These are phyloP conservation scores for Venturia canescens DNA, from an alignment of 1,140 invertebrate species.

Conservation along the genomic window DNA sequence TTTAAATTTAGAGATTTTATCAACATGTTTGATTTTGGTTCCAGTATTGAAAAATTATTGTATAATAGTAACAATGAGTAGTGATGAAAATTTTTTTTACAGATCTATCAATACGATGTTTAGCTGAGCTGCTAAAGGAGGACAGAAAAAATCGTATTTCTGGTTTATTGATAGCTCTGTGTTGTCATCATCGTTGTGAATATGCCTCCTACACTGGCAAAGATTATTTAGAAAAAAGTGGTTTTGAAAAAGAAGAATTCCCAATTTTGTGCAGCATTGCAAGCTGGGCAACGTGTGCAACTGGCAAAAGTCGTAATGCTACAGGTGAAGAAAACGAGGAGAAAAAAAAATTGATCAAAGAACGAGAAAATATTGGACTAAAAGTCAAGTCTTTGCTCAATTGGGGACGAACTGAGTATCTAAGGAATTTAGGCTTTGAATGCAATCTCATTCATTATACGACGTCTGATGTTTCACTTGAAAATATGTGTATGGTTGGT, in stretches of 20 bases:
- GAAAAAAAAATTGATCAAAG: slow-evolving; percentile 58
- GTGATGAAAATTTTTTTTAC: slow-evolving; percentile 56
- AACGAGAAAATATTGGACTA: slow-evolving; percentile 82
- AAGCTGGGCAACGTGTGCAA: slow-evolving; percentile 91
- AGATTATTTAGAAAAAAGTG: slow-evolving; percentile 78
- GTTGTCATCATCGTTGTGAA: slow-evolving; percentile 91
- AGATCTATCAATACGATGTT: slow-evolving; percentile 86
- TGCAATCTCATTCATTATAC: slow-evolving; percentile 83
- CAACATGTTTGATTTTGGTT: slow-evolving; percentile 11
- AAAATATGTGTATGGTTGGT: slow-evolving; percentile 88
- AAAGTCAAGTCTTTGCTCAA: slow-evolving; percentile 87
- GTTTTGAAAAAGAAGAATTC: slow-evolving; percentile 83
- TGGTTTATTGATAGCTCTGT: slow-evolving; percentile 87
- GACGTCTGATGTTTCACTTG: slow-evolving; percentile 80
- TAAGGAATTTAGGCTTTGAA: slow-evolving; percentile 79
- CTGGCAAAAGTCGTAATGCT: slow-evolving; percentile 66
- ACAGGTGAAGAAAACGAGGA: slow-evolving; percentile 9
- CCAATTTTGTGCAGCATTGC: slow-evolving; percentile 86
- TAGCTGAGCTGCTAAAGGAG: slow-evolving; percentile 73
- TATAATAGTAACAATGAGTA: slow-evolving; percentile 12
- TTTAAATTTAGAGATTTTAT: too few species aligned
- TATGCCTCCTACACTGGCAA: slow-evolving; percentile 85
- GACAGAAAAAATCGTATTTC: slow-evolving; percentile 68
- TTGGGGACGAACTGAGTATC: slow-evolving; percentile 83
- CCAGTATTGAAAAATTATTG: too few species aligned